These are phyloP conservation scores for Campoplex nolae DNA, from an alignment of 2,888 invertebrate genomes.

Conservation along the genomic window DNA sequence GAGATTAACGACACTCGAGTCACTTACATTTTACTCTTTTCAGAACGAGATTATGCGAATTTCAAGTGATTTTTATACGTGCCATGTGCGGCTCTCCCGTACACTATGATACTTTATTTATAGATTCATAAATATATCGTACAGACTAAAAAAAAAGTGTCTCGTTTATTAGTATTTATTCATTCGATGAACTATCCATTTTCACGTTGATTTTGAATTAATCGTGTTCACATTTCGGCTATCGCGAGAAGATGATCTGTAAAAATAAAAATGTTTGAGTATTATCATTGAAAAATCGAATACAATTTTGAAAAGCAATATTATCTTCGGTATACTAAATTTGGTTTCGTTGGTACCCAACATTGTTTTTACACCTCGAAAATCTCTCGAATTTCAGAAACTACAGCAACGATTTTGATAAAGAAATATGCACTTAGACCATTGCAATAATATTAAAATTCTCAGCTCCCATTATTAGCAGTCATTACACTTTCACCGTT, in stretches of 20 bases:
- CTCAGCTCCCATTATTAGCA: neutral
- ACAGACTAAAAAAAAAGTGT: neutral
- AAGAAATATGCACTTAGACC: neutral
- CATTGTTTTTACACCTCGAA: too few relatives aligned
- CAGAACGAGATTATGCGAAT: constrained; percentile 33
- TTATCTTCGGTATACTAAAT: too few relatives aligned
- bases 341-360: neutral
- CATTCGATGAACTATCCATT: too few relatives aligned
- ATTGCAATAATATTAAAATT: neutral
- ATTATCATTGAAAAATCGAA: too few relatives aligned
- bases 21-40: constrained; percentile 35
- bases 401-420: neutral
- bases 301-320: too few relatives aligned
- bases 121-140: neutral
- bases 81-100: constrained; percentile 4
- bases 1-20: constrained; percentile 46
- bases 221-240: too few relatives aligned
- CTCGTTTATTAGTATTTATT: too few relatives aligned
- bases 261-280: too few relatives aligned
- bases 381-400: neutral
- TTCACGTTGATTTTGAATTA: too few relatives aligned
- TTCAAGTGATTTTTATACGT: constrained; percentile 34
- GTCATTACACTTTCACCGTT: constrained; percentile 24
- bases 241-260: too few relatives aligned
- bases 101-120: neutral